phyloP scores from a whole-genome alignment of 2,888 invertebrate genomes.

The Priocnemis perturbator region DNA sequence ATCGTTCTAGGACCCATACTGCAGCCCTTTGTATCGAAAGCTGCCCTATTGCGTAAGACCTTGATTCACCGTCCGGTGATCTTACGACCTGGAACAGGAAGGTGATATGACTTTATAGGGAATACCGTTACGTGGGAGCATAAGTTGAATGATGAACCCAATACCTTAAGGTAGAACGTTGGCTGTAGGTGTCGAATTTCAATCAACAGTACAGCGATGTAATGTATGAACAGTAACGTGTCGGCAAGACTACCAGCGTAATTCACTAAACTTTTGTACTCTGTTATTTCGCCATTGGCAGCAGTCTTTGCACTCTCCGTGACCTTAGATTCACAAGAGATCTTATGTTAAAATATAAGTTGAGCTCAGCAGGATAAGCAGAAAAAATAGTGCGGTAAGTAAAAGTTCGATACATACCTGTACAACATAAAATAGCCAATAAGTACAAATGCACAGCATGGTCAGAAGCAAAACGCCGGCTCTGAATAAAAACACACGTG shows the following conservation, averaged over 20 bases:
- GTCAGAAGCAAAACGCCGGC: constrained; percentile 92
- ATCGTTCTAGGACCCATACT: constrained; percentile 94
- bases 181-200: constrained; percentile 95
- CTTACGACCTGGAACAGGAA: constrained; percentile 81
- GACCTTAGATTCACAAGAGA: constrained; percentile 70
- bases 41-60: constrained; percentile 91
- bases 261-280: constrained; percentile 92
- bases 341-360: neutral
- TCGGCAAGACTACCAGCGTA: constrained; percentile 96
- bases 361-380: neutral
- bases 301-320: constrained; percentile 88
- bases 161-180: constrained; percentile 87
- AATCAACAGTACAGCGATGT: constrained; percentile 93
- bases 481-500: constrained; percentile 93
- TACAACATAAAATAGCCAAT: constrained; percentile 98
- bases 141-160: neutral
- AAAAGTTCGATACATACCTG: constrained; percentile 76
- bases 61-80: constrained; percentile 96
- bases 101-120: neutral
- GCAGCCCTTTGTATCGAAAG: constrained; percentile 97
- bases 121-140: no score
- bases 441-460: constrained; percentile 94
- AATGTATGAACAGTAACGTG: constrained; percentile 95
- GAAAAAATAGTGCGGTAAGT: neutral
- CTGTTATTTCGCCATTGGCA: constrained; percentile 87